Conservation (phyloP, 2,113 vertebrate genomes). For the Protomyctophum bolini region DNA sequence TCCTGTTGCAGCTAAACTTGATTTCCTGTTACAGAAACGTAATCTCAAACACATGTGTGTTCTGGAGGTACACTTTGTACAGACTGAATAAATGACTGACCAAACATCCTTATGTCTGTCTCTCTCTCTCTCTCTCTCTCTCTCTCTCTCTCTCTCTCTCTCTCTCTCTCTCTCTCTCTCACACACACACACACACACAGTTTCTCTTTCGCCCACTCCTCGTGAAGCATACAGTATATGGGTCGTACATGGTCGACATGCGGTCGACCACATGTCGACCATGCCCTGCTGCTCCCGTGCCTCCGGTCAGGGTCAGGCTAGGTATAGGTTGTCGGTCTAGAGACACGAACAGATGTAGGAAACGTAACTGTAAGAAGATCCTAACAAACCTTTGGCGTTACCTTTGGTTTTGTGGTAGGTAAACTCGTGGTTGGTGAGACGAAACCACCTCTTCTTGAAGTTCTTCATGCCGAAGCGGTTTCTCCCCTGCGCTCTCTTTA, state of each 20-base stretch:
- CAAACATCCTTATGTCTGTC: not conserved
- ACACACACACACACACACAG: conserved; percentile 10
- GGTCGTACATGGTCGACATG: no score
- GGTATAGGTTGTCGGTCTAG: not conserved
- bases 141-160: conserved; percentile 5
- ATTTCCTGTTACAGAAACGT: conserved; percentile 35
- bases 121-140: conserved; percentile 23
- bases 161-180: no score
- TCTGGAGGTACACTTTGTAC: conserved; percentile 28
- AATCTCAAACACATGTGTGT: conserved; percentile 46
- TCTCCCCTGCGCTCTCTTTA: conserved; percentile 96
- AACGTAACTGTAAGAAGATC: conserved; percentile 12
- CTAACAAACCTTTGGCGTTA: conserved; percentile 63
- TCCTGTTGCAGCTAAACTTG: conserved; percentile 24
- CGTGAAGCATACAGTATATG: conserved; percentile 7
- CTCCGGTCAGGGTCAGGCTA: no score
- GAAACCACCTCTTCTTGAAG: conserved; percentile 99
- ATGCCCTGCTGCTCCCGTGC: no score
- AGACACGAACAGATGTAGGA: conserved; percentile 16
- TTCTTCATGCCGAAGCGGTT: conserved; percentile 98
- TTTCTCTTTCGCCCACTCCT: not conserved
- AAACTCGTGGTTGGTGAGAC: conserved; percentile 96
- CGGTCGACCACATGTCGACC: no score
- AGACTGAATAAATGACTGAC: conserved; percentile 27
- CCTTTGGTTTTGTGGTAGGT: conserved; percentile 98